phyloP scores from a whole-genome alignment of 2,888 invertebrate species.

The Elysia crispata region DNA sequence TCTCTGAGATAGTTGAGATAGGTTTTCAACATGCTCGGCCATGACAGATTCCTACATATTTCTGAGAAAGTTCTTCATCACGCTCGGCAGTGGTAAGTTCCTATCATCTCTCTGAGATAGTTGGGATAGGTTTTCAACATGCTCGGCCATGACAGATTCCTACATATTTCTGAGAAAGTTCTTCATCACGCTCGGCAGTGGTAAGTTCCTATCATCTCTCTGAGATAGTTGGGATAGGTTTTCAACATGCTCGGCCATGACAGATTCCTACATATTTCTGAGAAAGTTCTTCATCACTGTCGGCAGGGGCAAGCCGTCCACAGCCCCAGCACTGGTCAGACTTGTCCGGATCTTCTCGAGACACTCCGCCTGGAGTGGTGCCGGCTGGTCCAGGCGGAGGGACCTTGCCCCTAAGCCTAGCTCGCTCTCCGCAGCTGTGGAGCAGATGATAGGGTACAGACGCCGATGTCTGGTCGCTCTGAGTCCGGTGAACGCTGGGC shows the following conservation, averaged over 20 bases:
- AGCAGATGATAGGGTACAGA: constrained; percentile 67
- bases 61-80: no score
- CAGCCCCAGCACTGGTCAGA: constrained; percentile 51
- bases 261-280: constrained; percentile 49
- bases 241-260: neutral
- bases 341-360: constrained; percentile 56
- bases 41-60: no score
- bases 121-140: no score
- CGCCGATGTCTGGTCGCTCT: constrained; percentile 50
- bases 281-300: constrained; percentile 59
- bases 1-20: no score
- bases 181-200: no score
- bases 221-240: no score
- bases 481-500: constrained; percentile 66
- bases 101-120: no score
- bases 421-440: constrained; percentile 67
- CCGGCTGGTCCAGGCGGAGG: constrained; percentile 54
- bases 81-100: no score
- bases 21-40: no score
- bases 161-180: no score
- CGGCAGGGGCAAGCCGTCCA: constrained; percentile 65
- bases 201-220: no score
- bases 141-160: no score
- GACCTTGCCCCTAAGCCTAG: constrained; percentile 60
- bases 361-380: constrained; percentile 65